Evolutionary conservation across 2,113 vertebrate species (phyloP), one percentile per base, ranked within the genome.

Genomic region (Lonchura striata): DNA sequence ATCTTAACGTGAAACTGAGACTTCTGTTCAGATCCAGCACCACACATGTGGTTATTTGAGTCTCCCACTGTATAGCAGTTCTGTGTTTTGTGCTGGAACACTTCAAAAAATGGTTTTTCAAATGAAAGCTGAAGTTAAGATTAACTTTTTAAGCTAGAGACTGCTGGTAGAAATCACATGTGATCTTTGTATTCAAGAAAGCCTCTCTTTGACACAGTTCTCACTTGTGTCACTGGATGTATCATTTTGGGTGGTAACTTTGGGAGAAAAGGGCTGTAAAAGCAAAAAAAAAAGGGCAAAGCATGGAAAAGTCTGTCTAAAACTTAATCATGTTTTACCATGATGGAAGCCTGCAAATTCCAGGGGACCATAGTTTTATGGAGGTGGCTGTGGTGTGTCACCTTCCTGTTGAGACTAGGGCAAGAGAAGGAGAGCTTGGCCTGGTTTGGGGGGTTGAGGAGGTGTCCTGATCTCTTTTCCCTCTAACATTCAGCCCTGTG

Each of bases 21-120:
- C 16, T 85, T 72, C 23, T 74, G 75, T 3, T 41, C 28, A 35
- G 69, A 39, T 6, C 57, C 86, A 61, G 84, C 23, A 2, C 7
- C 1, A 4, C 81, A 11, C 1, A 1, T 46, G 69, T 37, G 49
- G n/a, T 42, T 71, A 7, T 20, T 42, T 46, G 74, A 24, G 61
- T 16, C 74, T 53, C 70, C 37, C 0, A 0, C 37, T 52, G 31
- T 11, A 41, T 1, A 21, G 52, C 11, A 1, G 14, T 4, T 74
- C 41, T 71, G 21, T 20, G 21, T 28, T 70, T 49, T 21, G 52
- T n/a, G 9, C 37, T 52, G 70, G 27, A 42, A 59, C 21, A 10
- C 59, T 41, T 64, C 27, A 63, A 74, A 77, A 80, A 66, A 68
- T 68, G 76, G 39, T 54, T 83, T 82, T 81, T 56, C 52, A 63